Conservation (phyloP, 2,888 invertebrate species). For the Sthenelais limicola region DNA sequence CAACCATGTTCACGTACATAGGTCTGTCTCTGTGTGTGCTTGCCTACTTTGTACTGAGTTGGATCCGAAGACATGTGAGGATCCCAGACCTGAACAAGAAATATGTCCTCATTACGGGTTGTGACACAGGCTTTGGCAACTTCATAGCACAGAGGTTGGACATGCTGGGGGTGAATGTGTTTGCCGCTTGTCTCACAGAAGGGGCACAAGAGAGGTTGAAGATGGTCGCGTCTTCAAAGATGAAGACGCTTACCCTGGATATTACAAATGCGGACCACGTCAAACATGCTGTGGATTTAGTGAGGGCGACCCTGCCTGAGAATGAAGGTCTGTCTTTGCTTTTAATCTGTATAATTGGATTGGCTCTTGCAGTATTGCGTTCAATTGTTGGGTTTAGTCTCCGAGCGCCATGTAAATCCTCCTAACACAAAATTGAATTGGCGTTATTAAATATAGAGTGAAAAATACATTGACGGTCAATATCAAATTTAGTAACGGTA, state of each 20-base stretch:
- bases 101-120: constrained; percentile 47
- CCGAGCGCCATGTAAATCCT: neutral
- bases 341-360: neutral
- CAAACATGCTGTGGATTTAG: constrained; percentile 48
- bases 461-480: neutral
- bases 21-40: constrained; percentile 26
- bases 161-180: constrained; percentile 43
- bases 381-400: neutral
- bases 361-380: too few relatives aligned
- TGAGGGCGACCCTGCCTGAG: constrained; percentile 49
- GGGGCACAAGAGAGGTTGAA: constrained; percentile 44
- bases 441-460: neutral
- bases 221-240: constrained; percentile 36
- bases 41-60: constrained; percentile 32
- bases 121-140: constrained; percentile 49
- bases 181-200: constrained; percentile 48
- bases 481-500: too few relatives aligned
- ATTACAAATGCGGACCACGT: constrained; percentile 54
- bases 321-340: constrained; percentile 51
- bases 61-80: constrained; percentile 38
- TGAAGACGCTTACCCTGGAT: constrained; percentile 51
- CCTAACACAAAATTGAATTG: neutral
- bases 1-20: constrained; percentile 30
- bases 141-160: constrained; percentile 7
- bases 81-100: constrained; percentile 39